Evolutionary conservation across 2,888 invertebrate genomes (phyloP).

Genomic region (Hoplodrina blanda): DNA sequence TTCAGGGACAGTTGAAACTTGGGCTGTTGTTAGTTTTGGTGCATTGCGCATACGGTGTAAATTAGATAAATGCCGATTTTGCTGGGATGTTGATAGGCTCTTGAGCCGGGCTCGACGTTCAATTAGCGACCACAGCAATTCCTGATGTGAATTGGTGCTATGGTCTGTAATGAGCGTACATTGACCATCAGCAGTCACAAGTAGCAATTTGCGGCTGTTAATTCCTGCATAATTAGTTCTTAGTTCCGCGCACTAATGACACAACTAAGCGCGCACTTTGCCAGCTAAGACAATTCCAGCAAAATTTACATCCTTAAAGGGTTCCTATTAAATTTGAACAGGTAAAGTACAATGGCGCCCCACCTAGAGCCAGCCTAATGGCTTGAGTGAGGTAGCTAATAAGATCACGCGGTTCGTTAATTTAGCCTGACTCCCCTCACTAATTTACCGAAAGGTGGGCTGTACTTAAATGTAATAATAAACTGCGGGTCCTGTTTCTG

Average conservation of each 20-base stretch:
- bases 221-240: slow-evolving; percentile 33
- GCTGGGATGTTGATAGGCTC: neutral
- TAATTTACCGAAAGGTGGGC: slow-evolving; percentile 73
- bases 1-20: slow-evolving; percentile 17
- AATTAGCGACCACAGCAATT: slow-evolving; percentile 33
- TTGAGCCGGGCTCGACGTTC: neutral
- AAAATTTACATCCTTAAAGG: slow-evolving; percentile 60
- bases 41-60: slow-evolving; percentile 39
- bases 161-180: neutral
- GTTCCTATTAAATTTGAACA: slow-evolving; percentile 74
- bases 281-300: slow-evolving; percentile 38
- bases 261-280: slow-evolving; percentile 34
- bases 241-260: slow-evolving; percentile 24
- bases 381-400: slow-evolving; percentile 78
- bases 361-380: slow-evolving; percentile 68
- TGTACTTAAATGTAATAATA: slow-evolving; percentile 72
- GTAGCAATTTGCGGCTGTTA: slow-evolving; percentile 28
- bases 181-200: slow-evolving; percentile 12
- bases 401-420: slow-evolving; percentile 82
- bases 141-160: slow-evolving; percentile 13
- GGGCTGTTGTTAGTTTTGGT: slow-evolving; percentile 30
- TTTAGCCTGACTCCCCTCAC: slow-evolving; percentile 69
- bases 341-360: slow-evolving; percentile 69
- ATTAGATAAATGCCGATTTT: slow-evolving; percentile 19
- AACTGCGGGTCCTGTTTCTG: slow-evolving; percentile 62